Evolutionary conservation across 2,888 invertebrate genomes (phyloP).

Genomic region (Theretra japonica): DNA sequence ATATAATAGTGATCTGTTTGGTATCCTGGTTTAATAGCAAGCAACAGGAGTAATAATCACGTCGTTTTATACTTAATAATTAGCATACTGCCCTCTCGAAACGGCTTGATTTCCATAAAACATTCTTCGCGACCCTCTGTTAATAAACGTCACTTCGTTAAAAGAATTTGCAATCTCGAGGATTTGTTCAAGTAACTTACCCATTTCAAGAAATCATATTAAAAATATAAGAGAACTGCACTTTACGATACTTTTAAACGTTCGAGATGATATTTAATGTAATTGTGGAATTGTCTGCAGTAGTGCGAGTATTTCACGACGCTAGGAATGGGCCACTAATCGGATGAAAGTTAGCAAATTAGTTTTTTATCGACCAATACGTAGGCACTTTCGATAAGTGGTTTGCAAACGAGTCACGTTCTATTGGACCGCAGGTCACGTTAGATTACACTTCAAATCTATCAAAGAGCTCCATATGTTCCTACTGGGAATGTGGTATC

Average conservation of each 20-base stretch:
- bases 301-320: slow-evolving; percentile 10
- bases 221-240: neutral
- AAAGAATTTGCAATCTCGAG: neutral
- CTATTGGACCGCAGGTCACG: slow-evolving; percentile 30
- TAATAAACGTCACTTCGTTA: neutral
- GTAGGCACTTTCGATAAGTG: slow-evolving; percentile 33
- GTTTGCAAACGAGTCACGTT: slow-evolving; percentile 56
- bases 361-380: slow-evolving; percentile 62
- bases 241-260: neutral
- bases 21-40: too few relatives aligned
- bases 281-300: neutral
- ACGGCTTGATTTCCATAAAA: neutral
- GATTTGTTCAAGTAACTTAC: neutral
- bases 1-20: too few relatives aligned
- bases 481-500: neutral
- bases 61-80: too few relatives aligned
- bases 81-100: neutral
- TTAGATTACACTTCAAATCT: slow-evolving; percentile 20
- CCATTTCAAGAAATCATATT: neutral
- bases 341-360: slow-evolving; percentile 59
- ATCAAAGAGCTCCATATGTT: neutral
- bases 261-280: neutral
- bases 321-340: slow-evolving; percentile 43
- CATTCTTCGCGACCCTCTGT: neutral
- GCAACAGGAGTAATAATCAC: too few relatives aligned